Base-by-base conservation (phyloP, 2,797 vertebrate species). In the Chelonia mydas region DNA sequence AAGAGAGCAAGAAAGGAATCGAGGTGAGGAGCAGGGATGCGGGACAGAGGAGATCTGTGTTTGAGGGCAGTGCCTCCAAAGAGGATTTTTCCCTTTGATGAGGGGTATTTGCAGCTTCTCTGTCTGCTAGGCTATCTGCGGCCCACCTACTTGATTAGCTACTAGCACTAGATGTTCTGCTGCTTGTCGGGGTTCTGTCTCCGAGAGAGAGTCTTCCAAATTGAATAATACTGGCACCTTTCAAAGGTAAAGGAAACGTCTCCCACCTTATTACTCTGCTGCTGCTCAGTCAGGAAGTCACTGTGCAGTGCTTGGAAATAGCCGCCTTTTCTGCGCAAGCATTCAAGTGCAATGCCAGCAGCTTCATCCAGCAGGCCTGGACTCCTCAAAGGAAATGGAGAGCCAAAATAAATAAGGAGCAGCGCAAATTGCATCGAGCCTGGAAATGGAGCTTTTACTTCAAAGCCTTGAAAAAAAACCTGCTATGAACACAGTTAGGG, bases 391-490 rank as follows among this genome's bases (percentile, higher is more conserved):
- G 54, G 74, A 91, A 90, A 79, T 76, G n/a, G 83, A 93, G 28
- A 88, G 19, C 10, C 27, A 31, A 51, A 91, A 19, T 11, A 81
- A 92, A 86, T 41, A 37, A 84, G 23, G 9, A 3, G 13, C 33
- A 23, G 21, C 10, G 50, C 59, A 84, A 68, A 51, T 16, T 84
- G 59, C 47, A 90, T 31, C 50, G 57, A 86, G 47, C 59, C 54
- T 95, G 47, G 45, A 96, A 93, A 55, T n/a, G 47, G 53, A 86
- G 41, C 5, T 84, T 28, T 81, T 88, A 12, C 7, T 91, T 93
- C 9, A 12, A 78, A n/a, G 84, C 11, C 13, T 19, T 87, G 31
- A 5, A 82, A 91, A 89, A 89, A 54, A 25, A 10, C 51, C 54
- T 54, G 12, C 2, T 83, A 7, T 78, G 81, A 31, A 21, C 50